phyloP scores from a whole-genome alignment of 1,140 invertebrate species.

The Megathymus violae region DNA sequence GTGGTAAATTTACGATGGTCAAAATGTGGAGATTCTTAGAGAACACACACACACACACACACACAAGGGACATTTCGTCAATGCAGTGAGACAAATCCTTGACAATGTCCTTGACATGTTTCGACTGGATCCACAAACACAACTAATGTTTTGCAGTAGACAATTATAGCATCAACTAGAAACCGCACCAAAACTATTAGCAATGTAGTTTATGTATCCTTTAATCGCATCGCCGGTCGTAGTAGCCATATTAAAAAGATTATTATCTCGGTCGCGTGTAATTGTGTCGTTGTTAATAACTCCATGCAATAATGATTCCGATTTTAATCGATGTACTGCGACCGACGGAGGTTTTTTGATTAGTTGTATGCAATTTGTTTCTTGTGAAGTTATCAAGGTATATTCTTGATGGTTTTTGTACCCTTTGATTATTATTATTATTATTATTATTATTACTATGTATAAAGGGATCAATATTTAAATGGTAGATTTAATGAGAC shows the following conservation, averaged over 20 bases:
- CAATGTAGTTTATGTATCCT: constrained; percentile 16
- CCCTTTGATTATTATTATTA: no score
- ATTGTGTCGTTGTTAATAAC: constrained; percentile 25
- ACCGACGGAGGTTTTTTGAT: constrained; percentile 9
- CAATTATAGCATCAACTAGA: constrained; percentile 12
- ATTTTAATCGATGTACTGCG: constrained; percentile 25
- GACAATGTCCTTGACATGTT: background rate
- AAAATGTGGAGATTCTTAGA: no score
- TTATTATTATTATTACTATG: no score
- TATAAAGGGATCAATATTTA: no score
- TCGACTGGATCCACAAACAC: background rate
- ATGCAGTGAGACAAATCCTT: background rate
- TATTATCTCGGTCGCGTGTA: constrained; percentile 25
- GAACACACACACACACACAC: no score
- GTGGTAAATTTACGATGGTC: no score
- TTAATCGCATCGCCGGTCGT: constrained; percentile 29
- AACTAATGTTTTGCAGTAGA: constrained; percentile 4
- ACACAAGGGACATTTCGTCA: no score
- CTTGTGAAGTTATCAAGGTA: constrained; percentile 18
- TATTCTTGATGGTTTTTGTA: no score
- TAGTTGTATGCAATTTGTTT: constrained; percentile 28
- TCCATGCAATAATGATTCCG: constrained; percentile 22
- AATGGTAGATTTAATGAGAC: no score
- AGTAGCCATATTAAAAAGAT: constrained; percentile 25
- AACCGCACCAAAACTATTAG: constrained; percentile 15